Conservation (phyloP, 37 sponge, comb jelly and placozoan species). For the Halisarca cf. caerulea region DNA sequence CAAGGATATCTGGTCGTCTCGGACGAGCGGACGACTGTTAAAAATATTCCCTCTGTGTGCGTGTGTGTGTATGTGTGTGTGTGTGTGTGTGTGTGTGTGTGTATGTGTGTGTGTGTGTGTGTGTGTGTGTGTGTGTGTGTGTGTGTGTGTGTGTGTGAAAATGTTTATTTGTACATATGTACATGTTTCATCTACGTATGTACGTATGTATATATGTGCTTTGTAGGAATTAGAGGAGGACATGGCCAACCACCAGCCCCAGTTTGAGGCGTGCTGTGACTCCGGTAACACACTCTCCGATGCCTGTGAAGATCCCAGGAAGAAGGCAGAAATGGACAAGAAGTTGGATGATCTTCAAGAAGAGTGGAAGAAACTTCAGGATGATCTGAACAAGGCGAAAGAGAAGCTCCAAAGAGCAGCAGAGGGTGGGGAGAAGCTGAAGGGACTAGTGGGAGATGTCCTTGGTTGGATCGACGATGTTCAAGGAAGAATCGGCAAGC, state of each 20-base stretch:
- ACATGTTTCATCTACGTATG: neutral
- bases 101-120: no score
- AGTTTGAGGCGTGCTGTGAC: slow-evolving; percentile 34
- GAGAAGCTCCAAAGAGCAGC: slow-evolving; percentile 3
- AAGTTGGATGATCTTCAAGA: slow-evolving; percentile 31
- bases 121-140: no score
- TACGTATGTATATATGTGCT: no score
- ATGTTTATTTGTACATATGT: neutral
- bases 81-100: slow-evolving; percentile 31
- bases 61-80: slow-evolving; percentile 32
- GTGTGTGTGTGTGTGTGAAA: no score
- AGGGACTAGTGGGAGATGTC: neutral
- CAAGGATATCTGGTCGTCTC: no score
- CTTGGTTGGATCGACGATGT: slow-evolving; percentile 51
- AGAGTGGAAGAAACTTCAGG: slow-evolving; percentile 45
- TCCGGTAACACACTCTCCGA: slow-evolving; percentile 40
- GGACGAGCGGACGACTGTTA: slow-evolving; percentile 39
- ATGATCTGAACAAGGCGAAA: neutral
- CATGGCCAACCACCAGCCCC: slow-evolving; percentile 23
- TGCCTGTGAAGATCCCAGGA: slow-evolving; percentile 18
- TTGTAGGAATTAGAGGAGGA: slow-evolving; percentile 47
- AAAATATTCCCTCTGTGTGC: slow-evolving; percentile 32
- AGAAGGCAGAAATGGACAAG: slow-evolving; percentile 22
- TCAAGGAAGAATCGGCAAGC: slow-evolving; percentile 14
- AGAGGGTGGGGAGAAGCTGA: slow-evolving; percentile 8